Conservation (phyloP, 2,888 invertebrate genomes). For the Carcina quercana region DNA sequence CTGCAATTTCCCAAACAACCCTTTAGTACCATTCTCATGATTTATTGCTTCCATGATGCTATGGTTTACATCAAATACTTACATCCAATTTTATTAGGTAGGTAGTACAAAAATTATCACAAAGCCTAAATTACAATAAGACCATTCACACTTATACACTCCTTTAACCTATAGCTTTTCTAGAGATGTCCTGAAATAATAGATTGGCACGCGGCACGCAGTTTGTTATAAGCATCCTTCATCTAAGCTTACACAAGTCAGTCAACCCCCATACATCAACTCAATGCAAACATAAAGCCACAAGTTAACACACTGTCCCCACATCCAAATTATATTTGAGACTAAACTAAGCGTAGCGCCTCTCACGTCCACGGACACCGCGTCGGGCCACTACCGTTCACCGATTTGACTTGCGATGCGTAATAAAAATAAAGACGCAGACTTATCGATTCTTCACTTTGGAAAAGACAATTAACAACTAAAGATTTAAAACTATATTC, state of each 20-base stretch:
- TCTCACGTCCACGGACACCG: constrained; percentile 42
- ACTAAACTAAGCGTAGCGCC: constrained; percentile 66
- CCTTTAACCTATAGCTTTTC: constrained; percentile 19
- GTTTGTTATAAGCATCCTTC: constrained; percentile 32
- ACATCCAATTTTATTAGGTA: constrained; percentile 17
- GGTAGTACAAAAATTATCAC: constrained; percentile 36
- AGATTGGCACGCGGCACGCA: constrained; percentile 54
- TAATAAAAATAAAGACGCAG: constrained; percentile 58
- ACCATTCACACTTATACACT: constrained; percentile 16
- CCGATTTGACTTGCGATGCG: constrained; percentile 45
- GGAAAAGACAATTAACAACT: constrained; percentile 66
- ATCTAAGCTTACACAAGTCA: constrained; percentile 54
- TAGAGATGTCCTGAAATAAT: constrained; percentile 30
- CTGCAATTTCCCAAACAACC: constrained; percentile 29
- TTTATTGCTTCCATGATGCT: constrained; percentile 41
- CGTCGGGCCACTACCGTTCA: constrained; percentile 42
- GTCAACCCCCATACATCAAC: constrained; percentile 49
- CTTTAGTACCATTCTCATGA: constrained; percentile 25
- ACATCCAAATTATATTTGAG: constrained; percentile 57
- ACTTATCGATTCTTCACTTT: constrained; percentile 71
- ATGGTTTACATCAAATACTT: constrained; percentile 16
- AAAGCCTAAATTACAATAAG: constrained; percentile 32
- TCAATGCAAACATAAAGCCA: constrained; percentile 38
- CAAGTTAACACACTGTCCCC: constrained; percentile 42
- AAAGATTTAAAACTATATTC: constrained; percentile 66